phyloP scores from a whole-genome alignment of 2,888 invertebrate species.

The Drosophila dives region DNA sequence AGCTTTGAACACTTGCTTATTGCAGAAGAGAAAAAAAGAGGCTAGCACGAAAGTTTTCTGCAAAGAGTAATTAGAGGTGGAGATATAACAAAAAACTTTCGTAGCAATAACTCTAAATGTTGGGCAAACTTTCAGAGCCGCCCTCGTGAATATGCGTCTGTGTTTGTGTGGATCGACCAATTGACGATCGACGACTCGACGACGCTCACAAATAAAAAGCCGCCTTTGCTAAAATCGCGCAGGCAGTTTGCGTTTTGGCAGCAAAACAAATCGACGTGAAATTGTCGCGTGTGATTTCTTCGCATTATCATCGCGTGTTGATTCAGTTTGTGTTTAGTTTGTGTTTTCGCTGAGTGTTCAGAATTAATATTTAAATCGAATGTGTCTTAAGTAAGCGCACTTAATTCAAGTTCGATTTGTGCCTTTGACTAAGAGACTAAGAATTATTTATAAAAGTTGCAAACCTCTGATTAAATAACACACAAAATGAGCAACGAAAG shows the following conservation, averaged over 20 bases:
- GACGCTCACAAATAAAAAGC: conserved; percentile 64
- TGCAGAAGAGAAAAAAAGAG: conserved; percentile 4
- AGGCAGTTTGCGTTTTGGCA: conserved; percentile 61
- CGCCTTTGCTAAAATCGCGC: conserved; percentile 29
- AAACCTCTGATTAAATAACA: conserved; percentile 47
- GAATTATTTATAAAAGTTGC: conserved; percentile 50
- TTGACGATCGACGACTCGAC: conserved; percentile 44
- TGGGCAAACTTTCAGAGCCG: conserved; percentile 1
- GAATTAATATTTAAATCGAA: conserved; percentile 29
- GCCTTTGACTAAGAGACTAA: conserved; percentile 25
- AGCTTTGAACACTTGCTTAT: not conserved
- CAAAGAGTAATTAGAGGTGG: not conserved
- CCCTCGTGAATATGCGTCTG: conserved; percentile 25
- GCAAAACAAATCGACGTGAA: conserved; percentile 49
- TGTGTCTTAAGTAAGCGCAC: conserved; percentile 21
- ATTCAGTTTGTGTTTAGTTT: conserved; percentile 12
- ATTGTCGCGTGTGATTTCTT: conserved; percentile 12
- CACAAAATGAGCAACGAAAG: conserved; percentile 66
- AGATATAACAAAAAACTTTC: not conserved
- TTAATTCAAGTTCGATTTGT: conserved; percentile 38
- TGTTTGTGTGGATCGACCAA: conserved; percentile 32
- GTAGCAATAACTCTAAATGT: not conserved
- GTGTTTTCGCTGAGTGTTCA: conserved; percentile 15
- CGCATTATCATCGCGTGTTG: conserved; percentile 21
- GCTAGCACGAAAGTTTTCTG: not conserved